Evolutionary conservation across 2,888 invertebrate genomes (phyloP).

Genomic region (Drosophila helvetica): DNA sequence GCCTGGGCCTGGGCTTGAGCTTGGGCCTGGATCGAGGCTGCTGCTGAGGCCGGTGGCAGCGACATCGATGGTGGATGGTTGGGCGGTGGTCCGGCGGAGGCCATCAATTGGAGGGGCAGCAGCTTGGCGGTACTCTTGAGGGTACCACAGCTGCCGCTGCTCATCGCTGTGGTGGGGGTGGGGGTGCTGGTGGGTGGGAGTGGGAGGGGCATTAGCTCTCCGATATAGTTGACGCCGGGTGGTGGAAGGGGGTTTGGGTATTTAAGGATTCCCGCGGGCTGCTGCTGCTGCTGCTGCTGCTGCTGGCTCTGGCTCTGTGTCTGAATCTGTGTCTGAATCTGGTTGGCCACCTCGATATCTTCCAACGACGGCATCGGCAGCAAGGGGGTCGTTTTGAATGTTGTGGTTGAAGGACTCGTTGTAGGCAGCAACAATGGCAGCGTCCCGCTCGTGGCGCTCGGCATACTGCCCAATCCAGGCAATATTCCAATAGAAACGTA

Average conservation of each 20-base stretch:
- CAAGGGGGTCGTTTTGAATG: conserved; percentile 66
- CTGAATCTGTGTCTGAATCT: conserved; percentile 12
- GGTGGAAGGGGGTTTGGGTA: conserved; percentile 61
- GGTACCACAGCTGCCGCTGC: conserved; percentile 67
- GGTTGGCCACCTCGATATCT: conserved; percentile 77
- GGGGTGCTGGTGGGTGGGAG: conserved; percentile 36
- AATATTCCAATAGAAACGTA: conserved; percentile 72
- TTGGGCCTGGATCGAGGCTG: conserved; percentile 36
- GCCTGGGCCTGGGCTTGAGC: conserved; percentile 35
- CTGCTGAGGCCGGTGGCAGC: conserved; percentile 38
- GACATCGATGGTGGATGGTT: conserved; percentile 51
- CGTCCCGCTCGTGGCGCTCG: conserved; percentile 41
- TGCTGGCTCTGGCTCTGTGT: conserved; percentile 10
- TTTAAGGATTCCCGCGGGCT: conserved; percentile 61
- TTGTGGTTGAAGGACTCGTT: conserved; percentile 48
- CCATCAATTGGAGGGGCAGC: conserved; percentile 63
- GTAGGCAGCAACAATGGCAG: conserved; percentile 55
- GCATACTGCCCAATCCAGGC: conserved; percentile 43
- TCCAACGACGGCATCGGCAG: conserved; percentile 80
- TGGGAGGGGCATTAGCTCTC: conserved; percentile 45
- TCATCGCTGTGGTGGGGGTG: conserved; percentile 36
- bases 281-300: conserved; percentile 34
- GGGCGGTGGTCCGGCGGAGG: conserved; percentile 34
- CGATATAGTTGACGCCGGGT: conserved; percentile 50
- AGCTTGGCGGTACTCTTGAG: conserved; percentile 77